Conservation (phyloP, 2,113 vertebrate species). For the Ranitomeya variabilis region DNA sequence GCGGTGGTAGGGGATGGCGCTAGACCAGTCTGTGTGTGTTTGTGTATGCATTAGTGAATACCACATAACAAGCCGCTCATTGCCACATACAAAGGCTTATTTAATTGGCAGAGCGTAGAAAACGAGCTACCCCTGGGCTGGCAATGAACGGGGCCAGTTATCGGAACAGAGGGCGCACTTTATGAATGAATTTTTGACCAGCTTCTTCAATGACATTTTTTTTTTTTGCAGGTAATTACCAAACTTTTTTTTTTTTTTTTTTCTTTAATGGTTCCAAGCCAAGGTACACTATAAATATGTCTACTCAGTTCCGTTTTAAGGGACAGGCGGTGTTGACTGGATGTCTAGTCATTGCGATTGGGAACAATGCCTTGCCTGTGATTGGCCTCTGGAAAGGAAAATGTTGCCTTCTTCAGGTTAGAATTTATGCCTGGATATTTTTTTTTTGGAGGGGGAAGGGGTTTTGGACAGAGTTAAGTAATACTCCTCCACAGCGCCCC, state of each 20-base stretch:
- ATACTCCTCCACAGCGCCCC: not conserved
- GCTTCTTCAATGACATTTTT: conserved; percentile 61
- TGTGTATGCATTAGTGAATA: conserved; percentile 59
- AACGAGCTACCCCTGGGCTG: conserved; percentile 56
- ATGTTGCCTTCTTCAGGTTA: not conserved
- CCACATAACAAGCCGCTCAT: conserved; percentile 57
- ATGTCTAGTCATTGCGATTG: conserved; percentile 62
- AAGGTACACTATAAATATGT: conserved; percentile 63
- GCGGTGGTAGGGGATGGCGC: rapidly evolving
- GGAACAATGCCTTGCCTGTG: conserved; percentile 17
- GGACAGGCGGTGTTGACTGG: conserved; percentile 61
- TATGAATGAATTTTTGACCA: conserved; percentile 67
- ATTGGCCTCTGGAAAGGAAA: conserved; percentile 26
- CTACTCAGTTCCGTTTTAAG: conserved; percentile 61
- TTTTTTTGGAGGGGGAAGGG: not conserved
- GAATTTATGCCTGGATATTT: not conserved
- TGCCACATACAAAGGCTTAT: conserved; percentile 62
- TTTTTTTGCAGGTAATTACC: conserved; percentile 23
- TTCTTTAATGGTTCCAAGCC: conserved; percentile 49
- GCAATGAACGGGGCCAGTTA: conserved; percentile 70
- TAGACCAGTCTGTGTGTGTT: conserved; percentile 48
- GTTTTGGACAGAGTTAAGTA: too few species aligned
- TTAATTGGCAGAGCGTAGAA: conserved; percentile 61
- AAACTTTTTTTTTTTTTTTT: conserved; percentile 26
- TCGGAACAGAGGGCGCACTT: conserved; percentile 62